phyloP scores from a whole-genome alignment of 2,888 invertebrate genomes.

The Phragmatobia fuliginosa region DNA sequence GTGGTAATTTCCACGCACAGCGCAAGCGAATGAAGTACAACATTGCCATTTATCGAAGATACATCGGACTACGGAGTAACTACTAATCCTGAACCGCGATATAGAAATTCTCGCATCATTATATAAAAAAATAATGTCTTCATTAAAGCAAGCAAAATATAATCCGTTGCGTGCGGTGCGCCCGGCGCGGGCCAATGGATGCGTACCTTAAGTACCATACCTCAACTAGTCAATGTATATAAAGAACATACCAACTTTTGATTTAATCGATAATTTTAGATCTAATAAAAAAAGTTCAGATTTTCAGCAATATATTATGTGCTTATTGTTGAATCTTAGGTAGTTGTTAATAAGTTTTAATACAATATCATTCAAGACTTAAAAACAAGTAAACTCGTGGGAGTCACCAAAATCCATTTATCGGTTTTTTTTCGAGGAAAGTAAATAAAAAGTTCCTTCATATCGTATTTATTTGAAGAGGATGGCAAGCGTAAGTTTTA shows the following conservation, averaged over 20 bases:
- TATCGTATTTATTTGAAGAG: conserved; percentile 39
- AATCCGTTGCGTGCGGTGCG: too few species aligned
- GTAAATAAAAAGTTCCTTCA: conserved; percentile 33
- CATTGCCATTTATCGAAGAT: too few species aligned
- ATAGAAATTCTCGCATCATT: too few species aligned
- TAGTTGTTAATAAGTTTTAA: background rate
- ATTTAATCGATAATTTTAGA: background rate
- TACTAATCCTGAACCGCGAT: too few species aligned
- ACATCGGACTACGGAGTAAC: too few species aligned
- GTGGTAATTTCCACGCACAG: too few species aligned
- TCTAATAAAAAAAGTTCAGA: background rate
- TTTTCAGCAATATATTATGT: background rate
- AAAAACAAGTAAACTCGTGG: background rate
- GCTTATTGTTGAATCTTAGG: background rate
- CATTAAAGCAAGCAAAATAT: too few species aligned
- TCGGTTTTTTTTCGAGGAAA: background rate
- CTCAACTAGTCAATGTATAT: background rate
- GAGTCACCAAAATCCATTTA: background rate
- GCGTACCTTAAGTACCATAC: too few species aligned
- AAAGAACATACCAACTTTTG: background rate
- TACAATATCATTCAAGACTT: background rate
- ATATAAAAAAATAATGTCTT: too few species aligned
- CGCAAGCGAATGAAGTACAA: too few species aligned
- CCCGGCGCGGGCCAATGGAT: too few species aligned
- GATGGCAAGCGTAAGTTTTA: conserved; percentile 52